A percentile compares a stretch with the other conserved stretches of the same genome.
These are phyloP conservation scores for Cossypha dichroa DNA, from an alignment of 2,797 vertebrate genomes.

Conservation along the genomic window DNA sequence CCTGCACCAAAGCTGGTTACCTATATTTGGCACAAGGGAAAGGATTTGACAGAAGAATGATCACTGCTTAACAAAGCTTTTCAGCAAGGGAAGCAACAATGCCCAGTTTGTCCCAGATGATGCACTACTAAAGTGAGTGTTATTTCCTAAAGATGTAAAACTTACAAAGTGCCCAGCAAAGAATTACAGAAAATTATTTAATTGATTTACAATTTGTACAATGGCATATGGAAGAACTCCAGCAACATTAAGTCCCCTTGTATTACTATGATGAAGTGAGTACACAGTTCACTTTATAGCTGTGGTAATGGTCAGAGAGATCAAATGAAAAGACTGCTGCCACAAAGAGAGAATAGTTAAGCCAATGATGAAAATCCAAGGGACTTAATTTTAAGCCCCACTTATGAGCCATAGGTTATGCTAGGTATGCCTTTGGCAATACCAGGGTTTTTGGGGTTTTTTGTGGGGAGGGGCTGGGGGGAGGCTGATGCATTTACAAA, in stretches of 20 bases:
- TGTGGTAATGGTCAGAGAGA: neutral
- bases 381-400: neutral
- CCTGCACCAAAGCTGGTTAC: neutral
- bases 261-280: neutral
- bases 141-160: neutral
- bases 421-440: neutral
- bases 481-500: neutral
- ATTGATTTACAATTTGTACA: neutral
- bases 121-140: accelerated
- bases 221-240: neutral
- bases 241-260: neutral
- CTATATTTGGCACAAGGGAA: neutral
- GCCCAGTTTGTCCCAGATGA: neutral
- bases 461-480: accelerated
- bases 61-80: neutral
- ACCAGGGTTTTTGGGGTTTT: accelerated
- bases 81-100: neutral
- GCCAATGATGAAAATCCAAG: neutral
- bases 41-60: neutral
- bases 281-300: neutral
- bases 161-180: neutral
- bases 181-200: neutral
- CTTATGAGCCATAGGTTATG: neutral
- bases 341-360: neutral
- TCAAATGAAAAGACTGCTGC: neutral